Percentiles rank a stretch among this genome's conserved stretches.
These are phyloP conservation scores for Brachionichthys hirsutus DNA, from an alignment of 2,113 vertebrate genomes.

Conservation along the genomic window DNA sequence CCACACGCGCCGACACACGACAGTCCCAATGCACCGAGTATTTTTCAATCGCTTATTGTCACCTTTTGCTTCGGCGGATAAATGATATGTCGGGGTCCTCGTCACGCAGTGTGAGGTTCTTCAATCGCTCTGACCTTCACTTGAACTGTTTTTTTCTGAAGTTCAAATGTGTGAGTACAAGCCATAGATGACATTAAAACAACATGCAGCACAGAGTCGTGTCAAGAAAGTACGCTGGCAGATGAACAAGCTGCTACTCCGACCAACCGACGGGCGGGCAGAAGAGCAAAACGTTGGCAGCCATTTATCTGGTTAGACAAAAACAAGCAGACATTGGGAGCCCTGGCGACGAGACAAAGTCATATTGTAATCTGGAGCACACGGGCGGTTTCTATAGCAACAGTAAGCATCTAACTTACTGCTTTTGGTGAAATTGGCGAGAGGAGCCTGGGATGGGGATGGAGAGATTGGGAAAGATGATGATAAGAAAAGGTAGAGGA, in stretches of 20 bases:
- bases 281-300: constrained; percentile 29
- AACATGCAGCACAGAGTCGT: background rate
- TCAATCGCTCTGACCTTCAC: constrained; percentile 19
- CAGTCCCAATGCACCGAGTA: constrained; percentile 8
- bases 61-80: background rate
- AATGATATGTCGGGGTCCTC: constrained; percentile 20
- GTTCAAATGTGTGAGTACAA: constrained; percentile 28
- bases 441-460: constrained; percentile 54
- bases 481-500: constrained; percentile 61
- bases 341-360: constrained; percentile 63
- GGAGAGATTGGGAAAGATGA: constrained; percentile 61
- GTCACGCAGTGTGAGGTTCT: background rate
- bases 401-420: constrained; percentile 70
- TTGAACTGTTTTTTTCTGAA: constrained; percentile 6
- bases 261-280: constrained; percentile 20
- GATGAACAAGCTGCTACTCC: constrained; percentile 8
- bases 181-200: constrained; percentile 24
- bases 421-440: constrained; percentile 67
- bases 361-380: constrained; percentile 69
- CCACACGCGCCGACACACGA: constrained; percentile 18
- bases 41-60: constrained; percentile 33
- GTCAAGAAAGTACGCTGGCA: constrained; percentile 14
- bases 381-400: constrained; percentile 77
- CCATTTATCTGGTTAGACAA: constrained; percentile 43
- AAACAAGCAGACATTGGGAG: constrained; percentile 50